Percentiles rank a stretch among this genome's conserved stretches.
phyloP scores from a whole-genome alignment of 2,113 vertebrate species.

The Hyaena hyaena region DNA sequence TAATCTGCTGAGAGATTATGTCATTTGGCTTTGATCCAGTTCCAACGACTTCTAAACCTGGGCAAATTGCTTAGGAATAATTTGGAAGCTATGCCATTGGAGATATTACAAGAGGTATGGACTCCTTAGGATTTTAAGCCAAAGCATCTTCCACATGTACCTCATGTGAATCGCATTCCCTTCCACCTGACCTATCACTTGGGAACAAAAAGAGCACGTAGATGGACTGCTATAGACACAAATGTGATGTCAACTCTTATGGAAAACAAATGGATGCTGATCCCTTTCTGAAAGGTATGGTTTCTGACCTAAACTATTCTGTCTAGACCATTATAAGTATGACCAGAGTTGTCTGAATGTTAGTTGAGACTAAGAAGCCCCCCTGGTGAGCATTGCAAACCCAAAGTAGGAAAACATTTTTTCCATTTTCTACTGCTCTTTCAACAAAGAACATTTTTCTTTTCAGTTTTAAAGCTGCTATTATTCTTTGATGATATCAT shows the following conservation, averaged over 20 bases:
- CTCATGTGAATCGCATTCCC: neutral
- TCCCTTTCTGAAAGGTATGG: neutral
- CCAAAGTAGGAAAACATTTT: no score
- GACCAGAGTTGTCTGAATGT: neutral
- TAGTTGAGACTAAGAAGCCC: neutral
- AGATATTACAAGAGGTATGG: neutral
- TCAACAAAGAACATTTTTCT: neutral
- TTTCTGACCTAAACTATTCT: neutral
- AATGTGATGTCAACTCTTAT: neutral
- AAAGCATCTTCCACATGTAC: neutral
- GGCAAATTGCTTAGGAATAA: neutral
- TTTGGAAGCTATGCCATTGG: neutral
- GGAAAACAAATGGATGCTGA: neutral
- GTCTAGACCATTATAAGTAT: neutral
- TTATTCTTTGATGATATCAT: neutral
- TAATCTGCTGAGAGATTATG: neutral
- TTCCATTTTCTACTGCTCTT: neutral
- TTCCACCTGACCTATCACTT: neutral
- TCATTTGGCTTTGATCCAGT: neutral
- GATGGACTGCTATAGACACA: neutral
- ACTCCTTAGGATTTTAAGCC: neutral
- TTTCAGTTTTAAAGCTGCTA: neutral
- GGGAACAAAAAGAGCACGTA: neutral
- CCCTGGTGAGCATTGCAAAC: neutral
- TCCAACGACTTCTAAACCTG: neutral